phyloP scores from a whole-genome alignment of 1,140 invertebrate genomes.

The Pachypsylla venusta region DNA sequence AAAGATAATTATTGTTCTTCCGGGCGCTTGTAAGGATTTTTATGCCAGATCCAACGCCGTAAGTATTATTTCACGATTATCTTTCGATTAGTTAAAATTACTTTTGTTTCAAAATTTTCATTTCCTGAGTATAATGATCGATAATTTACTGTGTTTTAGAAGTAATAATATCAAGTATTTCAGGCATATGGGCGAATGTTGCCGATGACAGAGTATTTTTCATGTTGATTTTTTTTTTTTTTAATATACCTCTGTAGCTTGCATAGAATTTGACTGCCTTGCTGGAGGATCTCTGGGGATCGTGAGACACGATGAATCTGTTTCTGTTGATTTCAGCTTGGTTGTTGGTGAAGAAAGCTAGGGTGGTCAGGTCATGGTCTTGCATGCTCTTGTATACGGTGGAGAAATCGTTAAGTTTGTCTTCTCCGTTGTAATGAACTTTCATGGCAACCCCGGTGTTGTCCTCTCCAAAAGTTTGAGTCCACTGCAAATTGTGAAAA shows the following conservation, averaged over 20 bases:
- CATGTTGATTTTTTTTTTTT: too few species aligned
- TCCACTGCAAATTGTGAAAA: conserved; percentile 7
- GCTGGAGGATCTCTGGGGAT: conserved; percentile 21
- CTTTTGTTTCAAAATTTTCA: background rate
- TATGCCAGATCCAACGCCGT: too few species aligned
- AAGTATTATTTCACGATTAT: too few species aligned
- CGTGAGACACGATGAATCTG: conserved; percentile 20
- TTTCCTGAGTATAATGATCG: too few species aligned
- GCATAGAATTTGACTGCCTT: conserved; percentile 22
- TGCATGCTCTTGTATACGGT: background rate
- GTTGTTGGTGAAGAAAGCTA: background rate
- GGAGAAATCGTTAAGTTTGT: conserved; percentile 26
- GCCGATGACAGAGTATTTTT: too few species aligned
- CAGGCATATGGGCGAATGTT: too few species aligned
- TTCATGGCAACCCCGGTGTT: conserved; percentile 34
- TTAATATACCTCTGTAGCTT: conserved; percentile 17
- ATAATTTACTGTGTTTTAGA: too few species aligned
- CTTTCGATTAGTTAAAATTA: background rate
- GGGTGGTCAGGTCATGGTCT: background rate
- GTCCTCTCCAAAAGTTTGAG: conserved; percentile 21
- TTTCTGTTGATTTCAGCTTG: conserved; percentile 18
- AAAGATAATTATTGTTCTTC: background rate
- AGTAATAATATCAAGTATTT: too few species aligned
- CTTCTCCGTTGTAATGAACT: conserved; percentile 34
- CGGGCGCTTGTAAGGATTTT: too few species aligned